Percentiles rank a stretch among this genome's conserved stretches.
Conservation (phyloP, 2,888 invertebrate species). For the Epinotia demarniana region DNA sequence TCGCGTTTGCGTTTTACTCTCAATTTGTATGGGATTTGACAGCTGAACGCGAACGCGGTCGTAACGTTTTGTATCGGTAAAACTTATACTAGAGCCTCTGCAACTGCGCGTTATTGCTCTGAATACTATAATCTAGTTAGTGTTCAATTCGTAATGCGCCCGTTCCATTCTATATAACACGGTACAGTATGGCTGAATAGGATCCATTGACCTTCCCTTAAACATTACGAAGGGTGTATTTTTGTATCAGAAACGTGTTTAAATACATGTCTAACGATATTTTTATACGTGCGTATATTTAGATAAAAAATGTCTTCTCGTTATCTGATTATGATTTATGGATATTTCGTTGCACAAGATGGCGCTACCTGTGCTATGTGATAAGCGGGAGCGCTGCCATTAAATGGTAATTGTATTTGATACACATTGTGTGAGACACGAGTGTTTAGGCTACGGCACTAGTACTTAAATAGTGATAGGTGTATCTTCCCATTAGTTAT, state of each 20-base stretch:
- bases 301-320: constrained; percentile 41
- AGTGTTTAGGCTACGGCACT: constrained; percentile 30
- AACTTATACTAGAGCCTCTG: no score
- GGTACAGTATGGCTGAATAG: constrained; percentile 34
- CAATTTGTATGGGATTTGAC: no score
- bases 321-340: constrained; percentile 39
- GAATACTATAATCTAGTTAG: not conserved
- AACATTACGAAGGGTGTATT: constrained; percentile 15
- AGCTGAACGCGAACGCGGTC: no score
- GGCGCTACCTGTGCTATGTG: constrained; percentile 65
- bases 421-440: constrained; percentile 30
- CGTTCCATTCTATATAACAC: constrained; percentile 31
- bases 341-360: constrained; percentile 61
- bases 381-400: constrained; percentile 60
- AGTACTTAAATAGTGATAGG: constrained; percentile 7
- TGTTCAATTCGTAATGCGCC: constrained; percentile 16
- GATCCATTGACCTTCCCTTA: constrained; percentile 1
- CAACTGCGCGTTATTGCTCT: no score
- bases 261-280: constrained; percentile 45
- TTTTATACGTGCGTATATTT: constrained; percentile 51
- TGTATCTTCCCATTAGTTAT: constrained; percentile 3
- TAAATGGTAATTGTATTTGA: constrained; percentile 63
- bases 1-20: no score
- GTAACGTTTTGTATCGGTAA: no score
- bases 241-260: constrained; percentile 17